A percentile compares a stretch with the other conserved stretches of the same genome.
phyloP scores from a whole-genome alignment of 53 echinoderm and acorn worm species.

The Henricia sp. region DNA sequence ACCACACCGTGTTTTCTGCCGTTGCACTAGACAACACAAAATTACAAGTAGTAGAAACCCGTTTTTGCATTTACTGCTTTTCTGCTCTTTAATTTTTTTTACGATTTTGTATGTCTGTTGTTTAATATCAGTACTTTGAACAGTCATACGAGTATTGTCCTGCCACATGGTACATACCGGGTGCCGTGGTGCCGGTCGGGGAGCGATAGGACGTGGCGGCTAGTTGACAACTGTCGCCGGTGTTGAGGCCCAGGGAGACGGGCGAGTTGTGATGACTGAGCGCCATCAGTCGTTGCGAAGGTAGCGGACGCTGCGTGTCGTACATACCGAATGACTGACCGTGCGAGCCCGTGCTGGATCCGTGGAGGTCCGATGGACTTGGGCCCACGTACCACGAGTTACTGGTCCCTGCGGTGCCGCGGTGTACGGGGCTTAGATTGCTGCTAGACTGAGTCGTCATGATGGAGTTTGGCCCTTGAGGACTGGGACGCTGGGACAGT shows the following conservation, averaged over 20 bases:
- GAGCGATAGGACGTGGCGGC: conserved; percentile 73
- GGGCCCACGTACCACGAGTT: conserved; percentile 85
- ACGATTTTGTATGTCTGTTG: neutral
- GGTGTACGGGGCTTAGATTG: conserved; percentile 69
- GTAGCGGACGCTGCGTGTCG: conserved; percentile 77
- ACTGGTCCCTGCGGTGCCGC: conserved; percentile 44
- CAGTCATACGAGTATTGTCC: conserved; percentile 87
- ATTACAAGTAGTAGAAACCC: conserved; percentile 51
- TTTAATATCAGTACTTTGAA: conserved; percentile 67
- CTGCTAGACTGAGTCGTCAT: conserved; percentile 50
- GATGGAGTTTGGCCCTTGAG: conserved; percentile 80
- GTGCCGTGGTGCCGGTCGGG: conserved; percentile 64
- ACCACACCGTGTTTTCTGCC: conserved; percentile 31
- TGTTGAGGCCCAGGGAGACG: conserved; percentile 64
- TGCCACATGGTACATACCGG: conserved; percentile 82
- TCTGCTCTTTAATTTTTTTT: neutral
- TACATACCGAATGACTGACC: conserved; percentile 86
- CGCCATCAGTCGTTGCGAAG: conserved; percentile 77
- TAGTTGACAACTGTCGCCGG: conserved; percentile 79
- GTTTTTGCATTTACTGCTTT: conserved; percentile 50
- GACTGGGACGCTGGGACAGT: conserved; percentile 88
- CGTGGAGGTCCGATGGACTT: conserved; percentile 68
- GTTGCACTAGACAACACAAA: conserved; percentile 46
- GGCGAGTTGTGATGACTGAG: conserved; percentile 63
- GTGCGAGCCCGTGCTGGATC: conserved; percentile 64